These are phyloP conservation scores for mouse (Mus musculus) DNA, from an alignment of 2,113 vertebrate species.

Conservation along the genomic window GRCm39 chr3:42174501-42175000, in stretches of 20 bases:
- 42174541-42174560: conserved; percentile 31
- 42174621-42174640: background rate
- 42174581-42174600: conserved; percentile 48
- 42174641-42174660: background rate
- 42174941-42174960: conserved; percentile 85
- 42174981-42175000: conserved; percentile 86
- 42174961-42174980: conserved; percentile 83
- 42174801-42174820: conserved; percentile 73
- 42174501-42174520: conserved; percentile 31
- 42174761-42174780: conserved; percentile 79
- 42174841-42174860: conserved; percentile 83
- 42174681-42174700: conserved; percentile 37
- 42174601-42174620: conserved; percentile 8
- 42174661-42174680: background rate
- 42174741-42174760: conserved; percentile 75
- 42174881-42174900: conserved; percentile 81
- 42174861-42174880: conserved; percentile 74
- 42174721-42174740: conserved; percentile 69
- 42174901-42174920: conserved; percentile 83
- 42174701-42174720: conserved; percentile 66
- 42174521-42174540: background rate
- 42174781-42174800: conserved; percentile 78
- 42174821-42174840: conserved; percentile 80
- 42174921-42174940: conserved; percentile 87
- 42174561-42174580: background rate